Evolutionary conservation across 2,888 invertebrate species (phyloP), one percentile per base, ranked within the genome.

Genomic region (Abscondita cerata): DNA sequence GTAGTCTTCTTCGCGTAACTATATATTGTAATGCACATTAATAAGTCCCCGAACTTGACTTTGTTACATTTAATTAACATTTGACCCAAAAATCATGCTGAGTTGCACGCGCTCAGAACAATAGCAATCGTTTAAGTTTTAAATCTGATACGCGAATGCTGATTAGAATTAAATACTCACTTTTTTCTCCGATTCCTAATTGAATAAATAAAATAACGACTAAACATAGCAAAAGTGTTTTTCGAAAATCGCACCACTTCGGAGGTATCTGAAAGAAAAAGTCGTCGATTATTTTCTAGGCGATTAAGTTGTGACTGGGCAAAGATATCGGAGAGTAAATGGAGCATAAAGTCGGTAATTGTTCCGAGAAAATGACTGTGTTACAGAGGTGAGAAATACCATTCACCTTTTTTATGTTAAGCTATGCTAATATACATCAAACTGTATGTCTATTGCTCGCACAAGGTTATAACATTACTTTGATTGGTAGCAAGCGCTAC

Each of bases 1-100:
- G 81, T 83, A 89, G 84, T 83, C 89, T 85, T 71, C 59, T 59
- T n/a, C n/a, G n/a, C 16, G 47, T 34, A 1, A 47, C 59, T 25
- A 25, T n/a, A n/a, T n/a, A n/a, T 25, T 59, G 55, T 34, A 46
- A 51, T 16, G 9, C 15, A 48, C n/a, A 41, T 41, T 41, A 13
- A 41, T 25, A 19, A 20, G 50, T 40, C 56, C 56, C 40, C 19
- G 56, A 56, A 56, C 56, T 56, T 56, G 56, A 56, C 50, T 56
- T 20, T 54, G 12, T 34, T 41, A 38, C 36, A 48, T 55, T 48
- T 25, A 38, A 56, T 56, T 56, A 48, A 25, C 34, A 36, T 52
- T 52, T 52, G 40, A 52, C 25, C 52, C 12, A 33, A 15, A 16
- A 13, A 16, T 48, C 48, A 15, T 46, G n/a, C 3, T 16, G 18